Evolutionary conservation across 2,888 invertebrate species (phyloP).

Genomic region (Napeogenes inachia): DNA sequence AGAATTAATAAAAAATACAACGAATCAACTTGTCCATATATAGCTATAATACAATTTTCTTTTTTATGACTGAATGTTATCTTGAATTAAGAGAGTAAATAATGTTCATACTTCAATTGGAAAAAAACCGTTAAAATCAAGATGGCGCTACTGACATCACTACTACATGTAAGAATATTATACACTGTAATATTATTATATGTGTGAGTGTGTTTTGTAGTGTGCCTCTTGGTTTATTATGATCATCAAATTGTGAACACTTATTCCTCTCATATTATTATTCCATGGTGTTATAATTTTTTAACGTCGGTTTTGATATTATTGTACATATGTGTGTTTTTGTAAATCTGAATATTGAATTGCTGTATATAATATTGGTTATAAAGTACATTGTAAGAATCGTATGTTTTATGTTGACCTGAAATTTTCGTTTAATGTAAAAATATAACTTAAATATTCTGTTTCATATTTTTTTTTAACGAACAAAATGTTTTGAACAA

Average conservation of each 20-base stretch:
- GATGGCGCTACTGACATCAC: not conserved
- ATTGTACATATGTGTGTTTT: not conserved
- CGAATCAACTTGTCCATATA: too few species aligned
- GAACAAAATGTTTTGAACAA: not conserved
- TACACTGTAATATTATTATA: too few species aligned
- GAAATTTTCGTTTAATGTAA: constrained; percentile 11
- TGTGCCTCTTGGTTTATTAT: too few species aligned
- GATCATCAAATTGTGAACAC: not conserved
- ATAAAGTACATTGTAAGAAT: not conserved
- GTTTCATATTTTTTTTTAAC: not conserved
- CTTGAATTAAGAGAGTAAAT: too few species aligned
- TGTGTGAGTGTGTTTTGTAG: too few species aligned
- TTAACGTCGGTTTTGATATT: not conserved
- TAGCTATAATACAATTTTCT: too few species aligned
- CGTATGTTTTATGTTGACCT: constrained; percentile 8
- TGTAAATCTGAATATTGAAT: not conserved
- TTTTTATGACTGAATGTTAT: too few species aligned
- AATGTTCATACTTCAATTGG: too few species aligned
- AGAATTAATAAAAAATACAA: too few species aligned
- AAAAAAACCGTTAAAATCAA: not conserved
- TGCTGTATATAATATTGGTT: constrained; percentile 1
- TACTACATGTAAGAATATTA: too few species aligned
- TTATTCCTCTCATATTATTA: not conserved
- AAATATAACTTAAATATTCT: constrained; percentile 5
- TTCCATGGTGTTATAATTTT: not conserved